These are phyloP conservation scores for Osmoderma eremita DNA, from an alignment of 2,888 invertebrate genomes.

Conservation along the genomic window DNA sequence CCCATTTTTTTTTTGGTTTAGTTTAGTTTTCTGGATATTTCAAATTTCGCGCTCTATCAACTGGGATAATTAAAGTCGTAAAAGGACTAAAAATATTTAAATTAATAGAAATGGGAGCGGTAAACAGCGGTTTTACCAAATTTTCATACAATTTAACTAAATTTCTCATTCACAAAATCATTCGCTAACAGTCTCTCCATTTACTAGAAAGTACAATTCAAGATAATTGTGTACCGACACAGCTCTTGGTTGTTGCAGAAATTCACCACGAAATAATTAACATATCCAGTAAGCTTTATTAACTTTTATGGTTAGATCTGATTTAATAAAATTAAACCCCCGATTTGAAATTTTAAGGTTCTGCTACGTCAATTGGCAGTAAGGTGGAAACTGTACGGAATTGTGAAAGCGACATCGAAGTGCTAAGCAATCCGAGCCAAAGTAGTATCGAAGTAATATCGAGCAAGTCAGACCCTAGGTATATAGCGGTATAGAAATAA, in stretches of 20 bases:
- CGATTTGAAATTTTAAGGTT: conserved; percentile 45
- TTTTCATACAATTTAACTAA: too few species aligned
- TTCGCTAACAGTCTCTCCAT: conserved; percentile 31
- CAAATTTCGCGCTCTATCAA: too few species aligned
- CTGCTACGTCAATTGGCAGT: conserved; percentile 48
- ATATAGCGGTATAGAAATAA: background rate
- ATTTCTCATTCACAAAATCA: conserved; percentile 5
- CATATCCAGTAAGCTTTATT: conserved; percentile 38
- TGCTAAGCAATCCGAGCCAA: conserved; percentile 77
- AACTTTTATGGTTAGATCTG: background rate
- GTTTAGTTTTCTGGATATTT: too few species aligned
- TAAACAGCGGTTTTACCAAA: too few species aligned
- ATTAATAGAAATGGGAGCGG: too few species aligned
- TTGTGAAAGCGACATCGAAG: conserved; percentile 75
- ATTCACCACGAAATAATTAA: conserved; percentile 36
- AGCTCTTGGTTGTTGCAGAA: conserved; percentile 42
- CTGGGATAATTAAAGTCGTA: too few species aligned
- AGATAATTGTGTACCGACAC: conserved; percentile 33
- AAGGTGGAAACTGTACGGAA: conserved; percentile 35
- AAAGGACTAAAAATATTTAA: too few species aligned
- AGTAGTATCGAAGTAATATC: conserved; percentile 75
- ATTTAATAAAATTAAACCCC: background rate
- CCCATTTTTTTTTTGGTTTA: too few species aligned
- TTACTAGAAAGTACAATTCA: conserved; percentile 36
- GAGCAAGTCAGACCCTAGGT: conserved; percentile 43